Evolutionary conservation across 2,113 vertebrate species (phyloP).

Genomic region (Gopherus evgoodei): DNA sequence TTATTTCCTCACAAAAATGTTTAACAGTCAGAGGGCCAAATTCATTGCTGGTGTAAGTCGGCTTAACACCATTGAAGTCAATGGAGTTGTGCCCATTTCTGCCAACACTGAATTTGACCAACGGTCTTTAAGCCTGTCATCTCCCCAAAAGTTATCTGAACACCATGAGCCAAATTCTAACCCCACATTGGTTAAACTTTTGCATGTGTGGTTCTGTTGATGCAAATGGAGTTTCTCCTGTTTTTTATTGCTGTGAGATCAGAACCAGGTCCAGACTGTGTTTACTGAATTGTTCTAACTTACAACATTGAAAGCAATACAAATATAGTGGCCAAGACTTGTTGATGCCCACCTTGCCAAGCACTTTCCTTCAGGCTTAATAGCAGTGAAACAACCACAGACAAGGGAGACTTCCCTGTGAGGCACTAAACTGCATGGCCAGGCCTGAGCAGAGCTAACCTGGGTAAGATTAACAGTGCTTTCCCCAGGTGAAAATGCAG

Average conservation of each 20-base stretch:
- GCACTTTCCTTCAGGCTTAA: not conserved
- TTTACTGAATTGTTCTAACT: not conserved
- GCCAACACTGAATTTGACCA: too few species aligned
- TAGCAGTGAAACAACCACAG: not conserved
- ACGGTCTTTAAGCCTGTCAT: too few species aligned
- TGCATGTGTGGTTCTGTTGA: not conserved
- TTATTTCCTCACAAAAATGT: too few species aligned
- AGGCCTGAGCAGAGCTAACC: not conserved
- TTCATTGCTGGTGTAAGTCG: too few species aligned
- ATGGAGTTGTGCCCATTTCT: too few species aligned
- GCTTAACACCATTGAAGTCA: too few species aligned
- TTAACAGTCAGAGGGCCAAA: too few species aligned
- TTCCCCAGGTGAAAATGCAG: not conserved
- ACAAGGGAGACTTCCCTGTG: fast-evolving
- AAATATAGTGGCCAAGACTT: not conserved
- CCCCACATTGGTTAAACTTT: not conserved
- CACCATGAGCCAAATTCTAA: too few species aligned
- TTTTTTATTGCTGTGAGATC: not conserved
- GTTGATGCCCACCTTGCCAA: not conserved
- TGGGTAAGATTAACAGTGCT: fast-evolving
- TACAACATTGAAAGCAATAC: not conserved
- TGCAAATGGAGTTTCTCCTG: not conserved
- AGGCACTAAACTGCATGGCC: not conserved
- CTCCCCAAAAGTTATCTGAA: too few species aligned
- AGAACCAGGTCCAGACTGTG: not conserved